Conservation (phyloP, 2,888 invertebrate genomes). For the Sarcophaga subvicina region DNA sequence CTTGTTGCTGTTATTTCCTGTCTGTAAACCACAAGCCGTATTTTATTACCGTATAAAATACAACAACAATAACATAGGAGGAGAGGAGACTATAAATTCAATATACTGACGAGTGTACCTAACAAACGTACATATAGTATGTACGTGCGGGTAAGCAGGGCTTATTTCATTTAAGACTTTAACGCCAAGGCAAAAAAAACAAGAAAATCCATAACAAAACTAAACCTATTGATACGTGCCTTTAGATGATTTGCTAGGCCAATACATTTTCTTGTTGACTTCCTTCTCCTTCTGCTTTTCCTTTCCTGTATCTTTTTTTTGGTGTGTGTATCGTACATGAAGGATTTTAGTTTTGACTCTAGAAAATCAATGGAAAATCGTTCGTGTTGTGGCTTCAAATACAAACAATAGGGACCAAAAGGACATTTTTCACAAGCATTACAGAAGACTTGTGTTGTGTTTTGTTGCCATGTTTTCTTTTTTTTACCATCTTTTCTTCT, state of each 20-base stretch:
- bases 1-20: constrained; percentile 29
- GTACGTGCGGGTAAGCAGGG: not conserved
- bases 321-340: too few species aligned
- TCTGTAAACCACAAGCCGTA: constrained; percentile 43
- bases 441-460: not conserved
- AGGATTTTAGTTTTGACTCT: not conserved
- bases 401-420: constrained; percentile 29
- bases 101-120: not conserved
- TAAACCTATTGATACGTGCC: constrained; percentile 56
- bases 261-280: constrained; percentile 30
- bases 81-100: not conserved
- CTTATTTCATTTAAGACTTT: constrained; percentile 46
- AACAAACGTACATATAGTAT: not conserved
- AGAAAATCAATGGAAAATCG: constrained; percentile 34
- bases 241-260: constrained; percentile 24
- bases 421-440: not conserved
- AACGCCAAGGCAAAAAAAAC: not conserved
- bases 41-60: constrained; percentile 17
- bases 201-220: constrained; percentile 7
- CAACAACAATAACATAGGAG: not conserved
- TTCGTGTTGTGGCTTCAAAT: constrained; percentile 42
- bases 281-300: not conserved
- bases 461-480: not conserved
- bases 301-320: not conserved
- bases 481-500: not conserved